Evolutionary conservation across 1,140 invertebrate species (phyloP).

Genomic region (Medauroidea extradentata): DNA sequence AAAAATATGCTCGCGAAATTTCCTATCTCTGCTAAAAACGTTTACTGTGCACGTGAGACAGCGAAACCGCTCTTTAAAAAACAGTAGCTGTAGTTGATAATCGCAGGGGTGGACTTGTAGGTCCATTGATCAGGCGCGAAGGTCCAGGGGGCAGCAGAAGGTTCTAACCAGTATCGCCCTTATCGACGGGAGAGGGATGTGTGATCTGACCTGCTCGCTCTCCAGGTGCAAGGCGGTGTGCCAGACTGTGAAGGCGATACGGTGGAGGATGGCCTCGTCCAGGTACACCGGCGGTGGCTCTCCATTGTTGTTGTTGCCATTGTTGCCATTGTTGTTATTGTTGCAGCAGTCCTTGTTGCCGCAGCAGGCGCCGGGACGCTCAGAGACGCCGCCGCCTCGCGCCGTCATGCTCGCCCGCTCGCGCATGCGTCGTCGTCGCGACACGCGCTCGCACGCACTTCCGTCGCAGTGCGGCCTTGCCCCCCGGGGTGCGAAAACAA

Average conservation of each 20-base stretch:
- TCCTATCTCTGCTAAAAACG: too few species aligned
- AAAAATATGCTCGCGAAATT: too few species aligned
- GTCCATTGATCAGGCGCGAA: too few species aligned
- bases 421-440: background rate
- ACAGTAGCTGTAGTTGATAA: too few species aligned
- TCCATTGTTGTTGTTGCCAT: background rate
- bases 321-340: constrained; percentile 24
- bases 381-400: background rate
- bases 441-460: too few species aligned
- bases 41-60: too few species aligned
- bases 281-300: constrained; percentile 4
- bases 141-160: too few species aligned
- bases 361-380: background rate
- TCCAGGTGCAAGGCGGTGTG: constrained; percentile 56
- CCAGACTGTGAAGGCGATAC: constrained; percentile 58
- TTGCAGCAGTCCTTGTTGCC: constrained; percentile 6
- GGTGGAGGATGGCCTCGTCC: constrained; percentile 41
- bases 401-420: background rate
- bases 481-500: too few species aligned
- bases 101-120: too few species aligned
- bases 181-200: too few species aligned
- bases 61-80: too few species aligned
- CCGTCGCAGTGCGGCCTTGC: background rate
- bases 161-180: too few species aligned
- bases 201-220: constrained; percentile 27